Percentiles rank a stretch among this genome's conserved stretches.
These are phyloP conservation scores for Sinopyrophorus schimmeli DNA, from an alignment of 2,888 invertebrate species.

Conservation along the genomic window DNA sequence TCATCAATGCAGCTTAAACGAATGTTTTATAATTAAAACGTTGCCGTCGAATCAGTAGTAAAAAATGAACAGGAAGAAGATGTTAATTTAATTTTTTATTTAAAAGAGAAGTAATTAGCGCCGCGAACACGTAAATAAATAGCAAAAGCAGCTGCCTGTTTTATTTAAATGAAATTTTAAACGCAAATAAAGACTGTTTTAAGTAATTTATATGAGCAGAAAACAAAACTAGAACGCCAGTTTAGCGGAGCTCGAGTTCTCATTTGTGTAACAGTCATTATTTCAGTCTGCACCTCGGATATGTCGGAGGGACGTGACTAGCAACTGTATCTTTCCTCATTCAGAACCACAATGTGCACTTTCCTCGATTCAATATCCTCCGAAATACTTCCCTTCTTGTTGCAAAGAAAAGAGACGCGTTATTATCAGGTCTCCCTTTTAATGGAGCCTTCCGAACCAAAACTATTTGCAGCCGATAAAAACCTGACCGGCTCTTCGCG, in stretches of 20 bases:
- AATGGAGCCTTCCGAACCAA: constrained; percentile 7
- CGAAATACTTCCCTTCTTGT: constrained; percentile 6
- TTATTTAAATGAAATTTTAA: constrained; percentile 34
- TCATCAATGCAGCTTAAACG: too few relatives aligned
- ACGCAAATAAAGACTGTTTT: constrained; percentile 38
- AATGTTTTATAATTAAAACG: neutral
- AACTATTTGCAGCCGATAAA: constrained; percentile 6
- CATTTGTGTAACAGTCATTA: constrained; percentile 38
- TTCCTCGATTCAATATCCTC: constrained; percentile 15
- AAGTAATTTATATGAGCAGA: constrained; percentile 33
- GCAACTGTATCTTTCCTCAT: constrained; percentile 21
- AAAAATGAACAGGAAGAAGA: neutral
- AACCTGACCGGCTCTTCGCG: constrained; percentile 11
- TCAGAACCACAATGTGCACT: constrained; percentile 17
- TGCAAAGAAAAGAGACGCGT: constrained; percentile 7
- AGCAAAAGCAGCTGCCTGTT: constrained; percentile 16
- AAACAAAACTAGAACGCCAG: constrained; percentile 27
- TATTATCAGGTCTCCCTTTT: constrained; percentile 12
- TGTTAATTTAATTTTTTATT: constrained; percentile 1
- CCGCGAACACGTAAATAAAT: constrained; percentile 14
- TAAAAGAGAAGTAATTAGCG: constrained; percentile 16
- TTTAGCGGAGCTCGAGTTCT: constrained; percentile 21
- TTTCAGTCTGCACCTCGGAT: constrained; percentile 36
- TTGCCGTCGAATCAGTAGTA: neutral
- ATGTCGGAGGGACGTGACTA: constrained; percentile 27